Evolutionary conservation across 2,113 vertebrate species (phyloP), one percentile per base, ranked within the genome.

Genomic region (Aegithalos caudatus): DNA sequence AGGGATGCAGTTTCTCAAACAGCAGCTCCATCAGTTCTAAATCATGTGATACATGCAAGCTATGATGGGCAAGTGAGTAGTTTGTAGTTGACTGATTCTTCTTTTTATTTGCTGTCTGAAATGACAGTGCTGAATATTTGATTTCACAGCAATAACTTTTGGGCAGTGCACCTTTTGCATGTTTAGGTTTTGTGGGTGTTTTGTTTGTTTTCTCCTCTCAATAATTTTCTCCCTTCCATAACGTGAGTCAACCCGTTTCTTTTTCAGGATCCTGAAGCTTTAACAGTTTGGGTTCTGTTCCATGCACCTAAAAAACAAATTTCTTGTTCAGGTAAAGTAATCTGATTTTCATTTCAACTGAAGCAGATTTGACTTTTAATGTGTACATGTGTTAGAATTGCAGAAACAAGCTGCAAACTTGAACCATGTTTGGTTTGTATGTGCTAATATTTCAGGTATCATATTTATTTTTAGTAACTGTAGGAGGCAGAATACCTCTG

Each of bases 281-380:
- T 99, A 93, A 96, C 98, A 66, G 97, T 99, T 83, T 99, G 99
- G 99, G 97, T 99, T 97, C 96, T 98, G 80, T 99, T 99, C 94
- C 98, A 98, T 88, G 98, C 99, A 62, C 99, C 99, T 79, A 98
- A 98, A 94, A 99, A 98, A 86, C 98, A 96, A 92, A 93, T 92
- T 27, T 57, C 97, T 65, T 93, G 80, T 90, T 98, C 98, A 98
- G 99, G 99, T 99, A 99, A 93, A 70, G 47, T 38, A 40, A 86
- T 76, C 64, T 84, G 14, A 54, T 83, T 87, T 94, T 84, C 5
- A 5, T 92, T 96, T 96, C 76, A 58, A 7, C 16, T 74, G 31
- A 78, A 89, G 9, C 9, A 77, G n/a, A 48, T 67, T 22, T 24
- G 9, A 17, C 14, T 94, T 72, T 28, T 48, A 69, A 61, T 11